Base-by-base conservation (phyloP, 1,140 invertebrate genomes). In the Temnothorax nylanderi region DNA sequence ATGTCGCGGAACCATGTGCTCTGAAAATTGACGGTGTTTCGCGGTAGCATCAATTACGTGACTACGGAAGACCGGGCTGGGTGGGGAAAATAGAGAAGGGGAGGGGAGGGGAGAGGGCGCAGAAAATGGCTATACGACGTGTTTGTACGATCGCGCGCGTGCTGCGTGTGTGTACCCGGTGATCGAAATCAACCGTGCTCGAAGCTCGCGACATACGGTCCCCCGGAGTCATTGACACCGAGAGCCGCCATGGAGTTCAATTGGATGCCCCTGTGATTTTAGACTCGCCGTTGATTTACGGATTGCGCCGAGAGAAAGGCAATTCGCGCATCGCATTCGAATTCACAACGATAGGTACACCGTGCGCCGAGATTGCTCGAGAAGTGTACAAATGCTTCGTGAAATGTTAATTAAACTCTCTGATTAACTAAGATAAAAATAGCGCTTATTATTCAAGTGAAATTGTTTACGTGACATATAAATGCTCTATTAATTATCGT, bases 1-100 rank as follows among this genome's bases (percentile, higher is more conserved):
- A 89, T 88, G 84, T 88, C 88, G 82, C 87, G 87, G 88, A 88
- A 88, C 87, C 88, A 90, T 91, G 89, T 91, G 88, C 88, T 89
- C 85, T 86, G 88, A 76, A 89, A 90, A 89, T 89, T 88, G 88
- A 87, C 81, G 88, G 88, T 89, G 62, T 91, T 88, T 89, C 80
- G 67, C 87, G 88, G 67, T 85, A 62, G 67, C 67, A 86, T 86
- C 87, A 88, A 88, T 88, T 88, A 85, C 69, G 86, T 49, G 62
- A 85, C 81, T 54, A 58, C 34, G 72, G 58, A 90, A 65, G 74
- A 84, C 69, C 51, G 62, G 62, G 72, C 62, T 26, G 7, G 7
- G 34, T 34, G 69, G 81, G n/a, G 41, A 21, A 56, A 75, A 54
- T 51, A 13, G 58, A 7, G 26, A 26, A 26, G 1, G 1, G 26